Base-by-base conservation (phyloP, 92 coral and sea anemone genomes). In the Palythoa heliodiscus region DNA sequence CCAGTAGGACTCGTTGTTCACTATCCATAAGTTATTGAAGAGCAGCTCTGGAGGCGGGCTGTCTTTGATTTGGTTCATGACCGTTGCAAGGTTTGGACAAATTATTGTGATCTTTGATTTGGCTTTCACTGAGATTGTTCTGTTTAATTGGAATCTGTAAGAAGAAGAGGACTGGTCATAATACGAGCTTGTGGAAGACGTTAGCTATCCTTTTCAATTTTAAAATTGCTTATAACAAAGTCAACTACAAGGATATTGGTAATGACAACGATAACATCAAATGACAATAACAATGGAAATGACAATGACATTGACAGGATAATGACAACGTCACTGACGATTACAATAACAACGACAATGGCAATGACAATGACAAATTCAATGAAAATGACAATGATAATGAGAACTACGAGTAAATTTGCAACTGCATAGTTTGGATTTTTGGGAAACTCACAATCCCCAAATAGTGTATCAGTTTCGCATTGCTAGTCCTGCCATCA, bases 71-170 rank as follows among this genome's bases (percentile, higher is more conserved):
- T 78, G 53, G 57, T 35, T 78, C 83, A 78, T 78, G 29, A 78
- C 70, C 35, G 73, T 78, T 1, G 83, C 83, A 10, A 78, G 19
- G 60, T 78, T 78, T 11, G 83, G 83, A 24, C 83, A 78, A 64
- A 78, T 78, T 39, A 78, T 37, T 25, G 71, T 19, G 72, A 78
- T 64, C 83, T 78, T 78, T 40, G 83, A 78, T 47, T 78, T 78
- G 22, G 55, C 83, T 64, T 61, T 78, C n/a, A 78, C 83, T 58
- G 25, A 63, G 48, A 78, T 78, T 22, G 70, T 57, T 16, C 17
- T 20, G 83, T 78, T 78, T n/a, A 22, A 40, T 7, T 60, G 83
- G 57, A 63, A 78, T 61, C 83, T 78, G 54, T n/a, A 61, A 40
- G 54, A n/a, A 63, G 7, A 78, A 3, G 35, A 17, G 1, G 35